Evolutionary conservation across 2,797 vertebrate genomes (phyloP).

Genomic region (Brotula barbata): DNA sequence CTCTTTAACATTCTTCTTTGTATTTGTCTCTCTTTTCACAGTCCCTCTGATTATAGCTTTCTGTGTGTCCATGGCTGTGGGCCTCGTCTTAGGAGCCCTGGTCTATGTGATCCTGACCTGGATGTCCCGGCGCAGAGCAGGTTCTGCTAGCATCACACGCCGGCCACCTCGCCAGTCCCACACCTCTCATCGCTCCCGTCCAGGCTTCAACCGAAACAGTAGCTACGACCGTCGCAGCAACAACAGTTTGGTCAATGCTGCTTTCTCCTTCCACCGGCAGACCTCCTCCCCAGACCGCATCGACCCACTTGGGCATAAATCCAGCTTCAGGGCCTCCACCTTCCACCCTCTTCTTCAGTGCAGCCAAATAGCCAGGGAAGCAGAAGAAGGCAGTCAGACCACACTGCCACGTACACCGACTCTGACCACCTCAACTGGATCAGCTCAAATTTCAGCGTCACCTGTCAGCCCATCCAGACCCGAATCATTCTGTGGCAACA

Average conservation of each 20-base stretch:
- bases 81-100: slow-evolving; percentile 87
- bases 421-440: slow-evolving; percentile 66
- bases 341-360: slow-evolving; percentile 95
- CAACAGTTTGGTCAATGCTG: slow-evolving; percentile 90
- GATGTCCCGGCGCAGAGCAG: slow-evolving; percentile 86
- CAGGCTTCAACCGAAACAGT: slow-evolving; percentile 88
- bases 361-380: slow-evolving; percentile 89
- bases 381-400: slow-evolving; percentile 85
- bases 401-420: slow-evolving; percentile 83
- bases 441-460: slow-evolving; percentile 54
- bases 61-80: slow-evolving; percentile 90
- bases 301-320: slow-evolving; percentile 88
- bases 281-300: slow-evolving; percentile 84
- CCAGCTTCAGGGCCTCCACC: slow-evolving; percentile 93
- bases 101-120: slow-evolving; percentile 88
- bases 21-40: slow-evolving; percentile 58
- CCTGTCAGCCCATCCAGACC: slow-evolving; percentile 75
- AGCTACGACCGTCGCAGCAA: slow-evolving; percentile 87
- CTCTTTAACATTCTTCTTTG: not conserved
- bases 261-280: slow-evolving; percentile 93
- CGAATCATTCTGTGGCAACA: slow-evolving; percentile 90
- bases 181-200: slow-evolving; percentile 73
- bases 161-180: slow-evolving; percentile 78
- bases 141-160: slow-evolving; percentile 90
- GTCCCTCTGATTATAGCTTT: slow-evolving; percentile 91